Evolutionary conservation across 2,113 vertebrate genomes (phyloP).

Genomic region (Micromys minutus): DNA sequence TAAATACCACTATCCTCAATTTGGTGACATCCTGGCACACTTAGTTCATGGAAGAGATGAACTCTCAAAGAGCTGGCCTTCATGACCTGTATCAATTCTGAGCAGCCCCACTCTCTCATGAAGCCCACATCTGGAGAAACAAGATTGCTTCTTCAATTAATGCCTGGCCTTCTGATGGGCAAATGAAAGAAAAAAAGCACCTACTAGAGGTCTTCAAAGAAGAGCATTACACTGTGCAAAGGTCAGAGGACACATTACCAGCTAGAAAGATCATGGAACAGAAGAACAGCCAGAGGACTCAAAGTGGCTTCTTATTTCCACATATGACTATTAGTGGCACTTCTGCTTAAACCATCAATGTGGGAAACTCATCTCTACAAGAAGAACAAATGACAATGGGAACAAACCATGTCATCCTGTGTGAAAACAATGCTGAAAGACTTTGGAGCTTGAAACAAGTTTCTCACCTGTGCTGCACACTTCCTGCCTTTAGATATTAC

Average conservation of each 20-base stretch:
- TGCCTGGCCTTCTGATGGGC: neutral
- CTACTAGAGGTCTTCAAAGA: neutral
- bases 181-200: neutral
- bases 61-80: constrained; percentile 48
- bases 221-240: neutral
- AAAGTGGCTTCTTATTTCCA: neutral
- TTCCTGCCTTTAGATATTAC: constrained; percentile 11
- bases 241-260: neutral
- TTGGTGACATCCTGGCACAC: neutral
- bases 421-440: neutral
- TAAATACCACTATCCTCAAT: neutral
- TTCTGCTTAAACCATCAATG: constrained; percentile 12
- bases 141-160: neutral
- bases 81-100: neutral
- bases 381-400: neutral
- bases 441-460: neutral
- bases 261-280: neutral
- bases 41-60: neutral
- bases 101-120: neutral
- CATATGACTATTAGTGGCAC: neutral
- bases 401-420: neutral
- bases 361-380: neutral
- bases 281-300: neutral
- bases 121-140: neutral
- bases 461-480: neutral